Evolutionary conservation across 2,888 invertebrate genomes (phyloP).

Genomic region (Microdon myrmicae): DNA sequence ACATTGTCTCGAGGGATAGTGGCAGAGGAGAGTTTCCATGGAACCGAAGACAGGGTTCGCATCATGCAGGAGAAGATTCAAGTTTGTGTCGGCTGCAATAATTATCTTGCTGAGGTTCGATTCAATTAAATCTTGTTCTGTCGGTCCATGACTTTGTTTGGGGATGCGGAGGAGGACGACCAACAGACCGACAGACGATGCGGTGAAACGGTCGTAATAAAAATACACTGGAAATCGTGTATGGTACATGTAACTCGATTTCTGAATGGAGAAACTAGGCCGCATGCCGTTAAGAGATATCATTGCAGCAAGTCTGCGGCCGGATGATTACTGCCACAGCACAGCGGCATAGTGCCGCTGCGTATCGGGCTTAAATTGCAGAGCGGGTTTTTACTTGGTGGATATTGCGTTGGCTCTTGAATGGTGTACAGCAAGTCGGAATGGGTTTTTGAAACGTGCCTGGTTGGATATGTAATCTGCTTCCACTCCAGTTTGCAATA

Average conservation of each 20-base stretch:
- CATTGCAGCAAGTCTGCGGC: conserved; percentile 11
- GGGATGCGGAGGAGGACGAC: conserved; percentile 21
- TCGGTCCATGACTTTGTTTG: conserved; percentile 26
- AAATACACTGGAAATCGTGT: conserved; percentile 30
- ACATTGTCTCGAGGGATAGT: conserved; percentile 8
- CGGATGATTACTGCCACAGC: conserved; percentile 14
- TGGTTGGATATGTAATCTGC: conserved; percentile 24
- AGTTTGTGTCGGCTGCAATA: conserved; percentile 36
- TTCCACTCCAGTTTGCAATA: conserved; percentile 44
- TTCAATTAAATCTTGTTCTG: conserved; percentile 47
- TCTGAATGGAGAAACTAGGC: conserved; percentile 52
- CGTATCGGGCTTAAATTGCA: conserved; percentile 25
- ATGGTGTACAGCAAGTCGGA: conserved; percentile 16
- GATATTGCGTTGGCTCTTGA: conserved; percentile 34
- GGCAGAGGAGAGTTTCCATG: conserved; percentile 11
- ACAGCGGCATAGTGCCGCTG: conserved; percentile 13
- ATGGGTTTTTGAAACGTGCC: conserved; percentile 21
- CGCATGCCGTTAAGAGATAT: conserved; percentile 45
- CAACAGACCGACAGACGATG: background rate
- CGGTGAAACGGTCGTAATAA: background rate
- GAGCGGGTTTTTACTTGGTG: conserved; percentile 34
- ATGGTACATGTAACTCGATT: conserved; percentile 40
- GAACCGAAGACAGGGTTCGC: conserved; percentile 27
- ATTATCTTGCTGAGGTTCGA: conserved; percentile 45
- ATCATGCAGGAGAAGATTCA: conserved; percentile 18